phyloP scores from a whole-genome alignment of 2,113 vertebrate genomes.

The Helogale parvula region DNA sequence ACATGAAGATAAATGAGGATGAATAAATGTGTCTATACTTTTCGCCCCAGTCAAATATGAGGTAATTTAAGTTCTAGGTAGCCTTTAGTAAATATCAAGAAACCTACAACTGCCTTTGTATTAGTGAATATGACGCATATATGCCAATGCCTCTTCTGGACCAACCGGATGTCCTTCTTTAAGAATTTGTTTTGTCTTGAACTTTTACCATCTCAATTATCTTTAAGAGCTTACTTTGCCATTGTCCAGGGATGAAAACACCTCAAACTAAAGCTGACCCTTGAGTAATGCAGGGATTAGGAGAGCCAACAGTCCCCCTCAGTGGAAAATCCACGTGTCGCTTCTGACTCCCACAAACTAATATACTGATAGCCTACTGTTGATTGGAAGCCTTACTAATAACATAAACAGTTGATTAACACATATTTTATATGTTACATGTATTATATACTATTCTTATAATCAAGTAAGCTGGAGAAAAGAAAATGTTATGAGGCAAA shows the following conservation, averaged over 20 bases:
- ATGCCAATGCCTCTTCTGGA: background rate
- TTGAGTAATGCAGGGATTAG: background rate
- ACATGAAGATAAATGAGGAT: slow-evolving; percentile 31
- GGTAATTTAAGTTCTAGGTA: background rate
- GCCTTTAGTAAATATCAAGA: background rate
- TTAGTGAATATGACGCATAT: background rate
- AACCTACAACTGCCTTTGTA: background rate
- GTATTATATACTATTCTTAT: background rate
- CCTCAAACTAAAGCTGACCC: background rate
- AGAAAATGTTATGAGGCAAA: background rate
- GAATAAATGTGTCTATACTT: background rate
- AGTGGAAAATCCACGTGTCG: background rate
- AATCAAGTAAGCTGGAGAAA: background rate
- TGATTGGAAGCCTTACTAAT: background rate
- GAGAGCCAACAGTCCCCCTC: background rate
- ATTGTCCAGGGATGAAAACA: background rate
- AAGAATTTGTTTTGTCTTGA: background rate
- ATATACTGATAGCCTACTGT: background rate
- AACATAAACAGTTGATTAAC: background rate
- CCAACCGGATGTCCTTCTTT: background rate
- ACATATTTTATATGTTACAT: background rate
- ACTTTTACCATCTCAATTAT: background rate
- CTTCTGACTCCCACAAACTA: background rate
- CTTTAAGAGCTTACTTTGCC: background rate
- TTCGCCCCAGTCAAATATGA: background rate